Conservation (phyloP, 2,113 vertebrate species). For the Coregonus clupeaformis region DNA sequence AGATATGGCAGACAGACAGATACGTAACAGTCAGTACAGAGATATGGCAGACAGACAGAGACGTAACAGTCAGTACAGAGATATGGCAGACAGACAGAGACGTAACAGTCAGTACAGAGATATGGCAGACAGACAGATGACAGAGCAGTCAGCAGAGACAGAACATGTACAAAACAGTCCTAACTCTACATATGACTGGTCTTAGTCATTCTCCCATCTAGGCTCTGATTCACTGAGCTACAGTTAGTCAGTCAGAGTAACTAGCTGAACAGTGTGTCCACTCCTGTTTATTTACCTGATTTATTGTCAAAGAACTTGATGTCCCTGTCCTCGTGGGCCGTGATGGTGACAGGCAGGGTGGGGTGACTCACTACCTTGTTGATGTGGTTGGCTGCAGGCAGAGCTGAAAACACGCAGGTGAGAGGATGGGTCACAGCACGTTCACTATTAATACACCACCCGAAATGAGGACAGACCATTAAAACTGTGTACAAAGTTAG, state of each 20-base stretch:
- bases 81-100: neutral
- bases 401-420: conserved; percentile 63
- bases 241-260: neutral
- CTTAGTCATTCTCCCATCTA: no score
- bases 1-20: no score
- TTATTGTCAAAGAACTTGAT: conserved; percentile 99
- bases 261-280: neutral
- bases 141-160: neutral
- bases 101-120: neutral
- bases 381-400: conserved; percentile 86
- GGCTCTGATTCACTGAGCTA: no score
- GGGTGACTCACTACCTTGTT: conserved; percentile 97
- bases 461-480: no score
- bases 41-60: no score
- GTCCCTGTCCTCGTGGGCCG: conserved; percentile 94
- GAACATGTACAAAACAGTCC: neutral
- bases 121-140: neutral
- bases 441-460: no score
- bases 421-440: no score
- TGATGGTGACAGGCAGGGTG: conserved; percentile 95
- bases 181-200: no score
- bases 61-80: no score
- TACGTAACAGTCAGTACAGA: no score
- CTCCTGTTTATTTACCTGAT: conserved; percentile 78
- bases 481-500: no score